phyloP scores from a whole-genome alignment of 2,113 vertebrate genomes.

The Hippocampus comes region DNA sequence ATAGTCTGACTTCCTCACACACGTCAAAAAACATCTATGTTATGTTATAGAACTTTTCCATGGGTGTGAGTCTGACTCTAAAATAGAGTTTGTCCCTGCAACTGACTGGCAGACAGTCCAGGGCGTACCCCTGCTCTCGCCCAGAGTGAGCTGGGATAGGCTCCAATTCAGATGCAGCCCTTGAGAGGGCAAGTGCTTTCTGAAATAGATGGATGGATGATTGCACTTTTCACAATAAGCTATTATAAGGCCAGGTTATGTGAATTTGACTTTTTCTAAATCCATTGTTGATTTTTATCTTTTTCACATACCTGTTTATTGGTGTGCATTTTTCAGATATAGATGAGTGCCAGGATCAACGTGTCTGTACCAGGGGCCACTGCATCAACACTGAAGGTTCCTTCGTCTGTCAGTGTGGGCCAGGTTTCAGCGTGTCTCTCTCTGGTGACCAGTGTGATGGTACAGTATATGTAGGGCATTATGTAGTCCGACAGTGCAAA shows the following conservation, averaged over 20 bases:
- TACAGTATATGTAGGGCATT: constrained; percentile 43
- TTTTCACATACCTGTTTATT: not conserved
- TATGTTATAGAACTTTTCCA: too few species aligned
- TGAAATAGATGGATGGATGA: not conserved
- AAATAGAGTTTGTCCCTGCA: too few species aligned
- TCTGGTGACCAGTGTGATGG: constrained; percentile 87
- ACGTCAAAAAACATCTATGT: too few species aligned
- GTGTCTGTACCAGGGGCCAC: constrained; percentile 80
- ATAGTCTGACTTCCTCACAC: too few species aligned
- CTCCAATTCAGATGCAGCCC: too few species aligned
- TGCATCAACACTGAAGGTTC: constrained; percentile 91
- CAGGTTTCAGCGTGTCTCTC: constrained; percentile 77
- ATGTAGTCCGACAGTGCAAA: too few species aligned
- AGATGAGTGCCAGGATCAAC: constrained; percentile 84
- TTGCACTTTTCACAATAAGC: not conserved
- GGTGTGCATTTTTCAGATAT: constrained; percentile 73
- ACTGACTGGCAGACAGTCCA: too few species aligned
- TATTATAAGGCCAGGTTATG: not conserved
- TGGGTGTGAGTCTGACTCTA: too few species aligned
- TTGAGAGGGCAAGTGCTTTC: too few species aligned
- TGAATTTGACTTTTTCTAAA: not conserved
- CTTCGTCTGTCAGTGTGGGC: constrained; percentile 84
- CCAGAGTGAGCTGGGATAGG: too few species aligned
- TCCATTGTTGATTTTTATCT: not conserved
- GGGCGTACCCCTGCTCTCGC: too few species aligned